phyloP scores from a whole-genome alignment of 2,888 invertebrate species.

The Torymus tubicola region DNA sequence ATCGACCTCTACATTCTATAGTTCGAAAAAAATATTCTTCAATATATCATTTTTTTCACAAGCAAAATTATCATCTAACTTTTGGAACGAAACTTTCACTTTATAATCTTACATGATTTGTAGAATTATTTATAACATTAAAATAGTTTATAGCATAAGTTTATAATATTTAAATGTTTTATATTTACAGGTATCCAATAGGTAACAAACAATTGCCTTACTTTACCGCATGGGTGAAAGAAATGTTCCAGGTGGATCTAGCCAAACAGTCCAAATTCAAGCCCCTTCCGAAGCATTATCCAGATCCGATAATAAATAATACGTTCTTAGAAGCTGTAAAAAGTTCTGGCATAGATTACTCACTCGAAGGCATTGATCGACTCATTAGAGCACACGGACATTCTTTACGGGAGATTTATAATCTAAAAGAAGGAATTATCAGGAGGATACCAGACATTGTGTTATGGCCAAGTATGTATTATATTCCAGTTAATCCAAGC shows the following conservation, averaged over 20 bases:
- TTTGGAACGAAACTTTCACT: too few relatives aligned
- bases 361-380: conserved; percentile 88
- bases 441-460: conserved; percentile 95
- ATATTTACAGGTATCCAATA: conserved; percentile 85
- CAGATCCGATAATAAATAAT: conserved; percentile 81
- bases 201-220: conserved; percentile 85
- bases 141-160: too few relatives aligned
- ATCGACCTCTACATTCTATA: too few relatives aligned
- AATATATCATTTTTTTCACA: neutral
- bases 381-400: conserved; percentile 95
- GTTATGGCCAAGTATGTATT: conserved; percentile 88
- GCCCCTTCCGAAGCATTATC: conserved; percentile 81
- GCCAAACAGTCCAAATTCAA: conserved; percentile 76
- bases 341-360: conserved; percentile 79
- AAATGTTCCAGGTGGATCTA: conserved; percentile 84
- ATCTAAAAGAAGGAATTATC: conserved; percentile 85
- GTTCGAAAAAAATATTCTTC: too few relatives aligned
- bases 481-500: neutral
- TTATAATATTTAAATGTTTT: neutral
- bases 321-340: conserved; percentile 81
- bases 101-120: too few relatives aligned
- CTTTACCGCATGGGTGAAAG: conserved; percentile 88
- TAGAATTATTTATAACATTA: too few relatives aligned
- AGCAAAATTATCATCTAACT: neutral
- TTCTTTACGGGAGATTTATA: conserved; percentile 92